Base-by-base conservation (phyloP, 2,797 vertebrate genomes). In the Argentina silus region DNA sequence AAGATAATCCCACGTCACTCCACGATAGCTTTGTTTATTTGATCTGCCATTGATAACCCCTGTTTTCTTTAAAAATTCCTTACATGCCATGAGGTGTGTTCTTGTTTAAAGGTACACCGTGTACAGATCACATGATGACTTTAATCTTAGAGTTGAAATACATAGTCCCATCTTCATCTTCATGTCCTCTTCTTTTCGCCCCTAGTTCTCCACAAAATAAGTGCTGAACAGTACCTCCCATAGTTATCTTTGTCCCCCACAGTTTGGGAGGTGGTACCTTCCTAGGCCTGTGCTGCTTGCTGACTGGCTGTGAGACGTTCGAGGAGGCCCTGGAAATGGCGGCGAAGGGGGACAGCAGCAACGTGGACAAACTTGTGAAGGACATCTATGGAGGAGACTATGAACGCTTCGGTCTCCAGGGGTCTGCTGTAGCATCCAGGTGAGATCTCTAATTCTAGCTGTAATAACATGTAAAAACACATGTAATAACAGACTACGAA, bases 381-480 rank as follows among this genome's bases (percentile, higher is more conserved):
- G 95, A 96, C 78, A 96, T 96, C 87, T 96, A 96, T 44, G 95
- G 95, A 67, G 96, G 95, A 56, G 95, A 96, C 75, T 96, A 96
- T 62, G 94, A 96, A 80, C 93, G 95, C 77, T 96, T 96, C 73
- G 93, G 92, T 11, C 92, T 96, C 23, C 95, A 95, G 62, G 96
- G 95, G 1, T 96, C 94, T 86, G 93, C 95, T 55, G 95, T 96
- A 48, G 96, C 95, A 43, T 96, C 95, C 75, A 96, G 95, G 96
- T 96, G 87, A 85, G 84, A 61, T 12, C 11, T 7, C 27, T 36
- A 36, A 6, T 14, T 14, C 17, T 53, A 51, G 50, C 17, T 56
- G 53, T n/a, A 36, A 36, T 4, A 57, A 57, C 55, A 17, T 56
- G 55, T 36, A 36, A 36, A 2, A 36, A 56, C 11, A 56, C 55